Percentiles rank a stretch among this genome's conserved stretches.
These are phyloP conservation scores for Octodon degus DNA, from an alignment of 2,113 vertebrate genomes.

Conservation along the genomic window DNA sequence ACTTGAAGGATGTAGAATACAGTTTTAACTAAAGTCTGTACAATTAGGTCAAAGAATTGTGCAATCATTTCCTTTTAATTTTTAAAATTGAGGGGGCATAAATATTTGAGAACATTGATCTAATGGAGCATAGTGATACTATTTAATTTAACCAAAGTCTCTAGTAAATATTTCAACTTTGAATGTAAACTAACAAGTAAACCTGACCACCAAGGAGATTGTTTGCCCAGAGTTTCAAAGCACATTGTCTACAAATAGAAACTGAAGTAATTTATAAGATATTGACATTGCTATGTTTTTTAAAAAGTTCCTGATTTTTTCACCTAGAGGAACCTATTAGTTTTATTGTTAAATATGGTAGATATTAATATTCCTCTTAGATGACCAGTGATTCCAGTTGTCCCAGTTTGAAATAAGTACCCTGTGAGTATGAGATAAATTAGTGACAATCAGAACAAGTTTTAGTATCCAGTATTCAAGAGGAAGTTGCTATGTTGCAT, in stretches of 20 bases:
- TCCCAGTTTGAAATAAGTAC: slow-evolving; percentile 80
- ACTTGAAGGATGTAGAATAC: slow-evolving; percentile 89
- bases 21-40: slow-evolving; percentile 85
- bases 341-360: slow-evolving; percentile 85
- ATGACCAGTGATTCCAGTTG: slow-evolving; percentile 82
- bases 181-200: slow-evolving; percentile 93
- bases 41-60: slow-evolving; percentile 88
- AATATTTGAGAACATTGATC: slow-evolving; percentile 84
- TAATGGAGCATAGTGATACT: slow-evolving; percentile 87
- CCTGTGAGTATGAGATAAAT: slow-evolving; percentile 87
- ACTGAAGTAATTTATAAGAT: slow-evolving; percentile 86
- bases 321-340: slow-evolving; percentile 82
- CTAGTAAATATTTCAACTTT: slow-evolving; percentile 89
- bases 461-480: slow-evolving; percentile 95
- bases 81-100: slow-evolving; percentile 83
- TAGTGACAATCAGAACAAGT: slow-evolving; percentile 97
- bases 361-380: slow-evolving; percentile 82
- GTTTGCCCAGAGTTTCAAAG: slow-evolving; percentile 86
- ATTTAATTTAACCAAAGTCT: slow-evolving; percentile 96
- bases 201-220: slow-evolving; percentile 89
- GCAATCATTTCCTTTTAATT: slow-evolving; percentile 85
- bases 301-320: slow-evolving; percentile 85
- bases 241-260: slow-evolving; percentile 86
- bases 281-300: slow-evolving; percentile 87
- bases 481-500: slow-evolving; percentile 94